These are phyloP conservation scores for Agrochola lychnidis DNA, from an alignment of 2,888 invertebrate genomes.

Conservation along the genomic window DNA sequence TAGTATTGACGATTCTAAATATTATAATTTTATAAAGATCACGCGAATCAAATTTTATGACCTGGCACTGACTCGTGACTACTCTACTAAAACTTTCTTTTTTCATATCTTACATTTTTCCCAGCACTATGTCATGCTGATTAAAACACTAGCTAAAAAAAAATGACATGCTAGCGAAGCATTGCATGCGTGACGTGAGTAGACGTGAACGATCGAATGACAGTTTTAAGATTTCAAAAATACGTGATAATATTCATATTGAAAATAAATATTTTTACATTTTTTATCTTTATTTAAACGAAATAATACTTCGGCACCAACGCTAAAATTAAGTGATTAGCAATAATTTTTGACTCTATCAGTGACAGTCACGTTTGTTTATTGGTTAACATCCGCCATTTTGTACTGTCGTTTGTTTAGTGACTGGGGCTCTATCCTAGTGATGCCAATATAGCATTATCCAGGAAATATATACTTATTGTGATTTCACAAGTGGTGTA, in stretches of 20 bases:
- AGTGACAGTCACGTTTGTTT: conserved; percentile 90
- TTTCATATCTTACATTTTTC: neutral
- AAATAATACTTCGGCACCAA: conserved; percentile 71
- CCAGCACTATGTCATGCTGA: conserved; percentile 40
- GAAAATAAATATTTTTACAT: conserved; percentile 84
- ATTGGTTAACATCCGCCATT: conserved; percentile 91
- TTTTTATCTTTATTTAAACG: conserved; percentile 82
- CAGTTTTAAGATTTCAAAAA: conserved; percentile 85
- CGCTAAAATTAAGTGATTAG: conserved; percentile 77
- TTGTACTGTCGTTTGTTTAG: conserved; percentile 91
- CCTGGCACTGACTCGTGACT: neutral
- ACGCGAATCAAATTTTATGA: neutral
- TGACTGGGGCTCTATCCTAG: conserved; percentile 86
- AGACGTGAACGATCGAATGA: conserved; percentile 87
- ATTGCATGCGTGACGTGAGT: conserved; percentile 78
- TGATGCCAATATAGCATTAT: conserved; percentile 85
- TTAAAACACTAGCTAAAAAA: conserved; percentile 59
- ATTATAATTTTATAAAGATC: neutral
- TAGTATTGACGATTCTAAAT: neutral
- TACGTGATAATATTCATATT: conserved; percentile 83
- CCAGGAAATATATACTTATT: conserved; percentile 79
- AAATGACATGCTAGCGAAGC: conserved; percentile 64
- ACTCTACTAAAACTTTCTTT: conserved; percentile 38
- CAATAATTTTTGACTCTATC: conserved; percentile 74
- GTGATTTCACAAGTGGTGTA: conserved; percentile 85